phyloP scores from a whole-genome alignment of 2,113 vertebrate genomes.

The Neodon shergylaensis region DNA sequence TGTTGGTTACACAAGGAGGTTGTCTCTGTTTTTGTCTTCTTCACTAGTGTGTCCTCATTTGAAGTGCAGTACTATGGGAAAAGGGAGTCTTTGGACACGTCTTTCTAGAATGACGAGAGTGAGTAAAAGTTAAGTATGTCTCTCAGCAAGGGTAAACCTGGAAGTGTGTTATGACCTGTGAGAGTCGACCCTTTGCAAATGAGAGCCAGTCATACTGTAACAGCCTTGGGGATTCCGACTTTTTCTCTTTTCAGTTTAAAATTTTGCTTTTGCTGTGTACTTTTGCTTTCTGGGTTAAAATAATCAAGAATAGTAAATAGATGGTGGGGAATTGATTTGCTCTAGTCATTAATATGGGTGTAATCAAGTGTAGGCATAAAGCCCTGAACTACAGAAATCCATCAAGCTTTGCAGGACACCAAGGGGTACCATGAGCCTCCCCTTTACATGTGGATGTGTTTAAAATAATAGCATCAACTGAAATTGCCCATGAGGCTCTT shows the following conservation, averaged over 20 bases:
- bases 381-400: neutral
- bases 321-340: conserved; percentile 13
- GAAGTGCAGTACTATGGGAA: neutral
- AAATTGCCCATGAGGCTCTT: neutral
- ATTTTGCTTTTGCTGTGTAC: neutral
- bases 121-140: neutral
- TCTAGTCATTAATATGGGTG: neutral
- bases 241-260: conserved; percentile 18
- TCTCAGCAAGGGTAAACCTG: neutral
- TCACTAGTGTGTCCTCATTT: neutral
- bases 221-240: neutral
- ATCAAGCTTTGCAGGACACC: neutral
- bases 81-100: neutral
- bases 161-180: neutral
- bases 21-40: neutral
- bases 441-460: neutral
- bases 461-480: neutral
- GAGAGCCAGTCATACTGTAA: neutral
- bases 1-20: neutral
- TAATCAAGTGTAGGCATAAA: conserved; percentile 23
- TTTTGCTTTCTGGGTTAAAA: neutral
- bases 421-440: neutral
- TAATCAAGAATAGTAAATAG: neutral
- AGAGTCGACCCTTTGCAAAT: neutral
- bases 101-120: neutral